A percentile compares a stretch with the other conserved stretches of the same genome.
Evolutionary conservation across 2,797 vertebrate genomes (phyloP).

Genomic region (Tiaroga cobitis): DNA sequence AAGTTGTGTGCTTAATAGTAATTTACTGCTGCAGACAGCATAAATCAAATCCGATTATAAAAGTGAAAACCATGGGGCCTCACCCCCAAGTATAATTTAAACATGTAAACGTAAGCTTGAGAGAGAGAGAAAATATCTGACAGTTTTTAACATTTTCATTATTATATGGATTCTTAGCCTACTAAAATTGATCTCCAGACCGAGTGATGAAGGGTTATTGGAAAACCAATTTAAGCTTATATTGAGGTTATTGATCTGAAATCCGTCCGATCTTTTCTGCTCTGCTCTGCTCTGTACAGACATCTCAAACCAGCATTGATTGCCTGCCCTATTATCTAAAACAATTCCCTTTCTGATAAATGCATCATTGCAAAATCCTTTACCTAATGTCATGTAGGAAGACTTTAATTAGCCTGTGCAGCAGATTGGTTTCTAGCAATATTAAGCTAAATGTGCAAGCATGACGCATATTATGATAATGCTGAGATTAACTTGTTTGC

Average conservation of each 20-base stretch:
- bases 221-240: constrained; percentile 28
- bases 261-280: constrained; percentile 39
- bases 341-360: constrained; percentile 49
- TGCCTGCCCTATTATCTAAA: constrained; percentile 49
- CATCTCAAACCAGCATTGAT: constrained; percentile 53
- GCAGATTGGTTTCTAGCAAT: constrained; percentile 5
- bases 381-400: constrained; percentile 30
- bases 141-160: constrained; percentile 10
- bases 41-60: constrained; percentile 55
- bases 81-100: constrained; percentile 18
- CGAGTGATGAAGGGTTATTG: constrained; percentile 29
- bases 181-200: background rate
- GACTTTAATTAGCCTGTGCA: constrained; percentile 23
- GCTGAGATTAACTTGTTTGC: background rate
- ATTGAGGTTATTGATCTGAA: constrained; percentile 54
- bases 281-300: constrained; percentile 24
- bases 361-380: constrained; percentile 41
- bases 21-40: constrained; percentile 58
- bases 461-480: background rate
- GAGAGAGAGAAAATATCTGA: background rate
- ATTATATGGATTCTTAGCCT: background rate
- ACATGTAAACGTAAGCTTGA: background rate
- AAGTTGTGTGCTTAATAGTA: constrained; percentile 43
- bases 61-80: constrained; percentile 32
- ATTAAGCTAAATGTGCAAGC: constrained; percentile 1